A percentile compares a stretch with the other conserved stretches of the same genome.
phyloP scores from a whole-genome alignment of 2,888 invertebrate species.

The Tipula helvola region DNA sequence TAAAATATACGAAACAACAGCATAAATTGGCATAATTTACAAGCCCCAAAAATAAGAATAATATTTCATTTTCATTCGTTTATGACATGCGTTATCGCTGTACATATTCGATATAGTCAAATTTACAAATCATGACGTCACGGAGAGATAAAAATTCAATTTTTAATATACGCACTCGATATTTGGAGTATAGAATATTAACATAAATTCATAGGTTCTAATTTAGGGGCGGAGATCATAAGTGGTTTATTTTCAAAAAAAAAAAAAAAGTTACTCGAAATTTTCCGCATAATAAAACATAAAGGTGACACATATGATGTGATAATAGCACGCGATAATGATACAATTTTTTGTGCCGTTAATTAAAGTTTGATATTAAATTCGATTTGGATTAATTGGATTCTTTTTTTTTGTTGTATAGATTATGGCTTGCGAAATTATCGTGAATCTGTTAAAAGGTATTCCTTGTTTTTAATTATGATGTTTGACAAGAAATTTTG shows the following conservation, averaged over 20 bases:
- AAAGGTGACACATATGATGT: background rate
- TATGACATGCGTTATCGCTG: background rate
- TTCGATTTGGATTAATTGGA: background rate
- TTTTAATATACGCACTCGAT: background rate
- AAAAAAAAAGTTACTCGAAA: background rate
- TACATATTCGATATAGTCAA: background rate
- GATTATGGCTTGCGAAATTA: background rate
- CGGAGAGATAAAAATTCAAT: background rate
- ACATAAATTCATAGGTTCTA: background rate
- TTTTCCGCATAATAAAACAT: background rate
- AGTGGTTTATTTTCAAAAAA: background rate
- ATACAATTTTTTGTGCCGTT: background rate
- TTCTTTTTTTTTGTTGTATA: background rate
- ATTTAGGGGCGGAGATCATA: background rate
- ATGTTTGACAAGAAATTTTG: background rate
- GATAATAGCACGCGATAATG: background rate
- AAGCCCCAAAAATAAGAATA: background rate
- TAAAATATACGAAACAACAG: background rate
- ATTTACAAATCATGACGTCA: background rate
- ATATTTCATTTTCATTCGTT: background rate
- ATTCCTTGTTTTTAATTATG: background rate
- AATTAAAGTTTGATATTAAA: background rate
- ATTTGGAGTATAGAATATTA: background rate
- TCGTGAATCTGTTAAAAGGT: background rate
- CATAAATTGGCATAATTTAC: background rate